Conservation (phyloP, 2,888 invertebrate genomes). For the Drosophila helvetica region DNA sequence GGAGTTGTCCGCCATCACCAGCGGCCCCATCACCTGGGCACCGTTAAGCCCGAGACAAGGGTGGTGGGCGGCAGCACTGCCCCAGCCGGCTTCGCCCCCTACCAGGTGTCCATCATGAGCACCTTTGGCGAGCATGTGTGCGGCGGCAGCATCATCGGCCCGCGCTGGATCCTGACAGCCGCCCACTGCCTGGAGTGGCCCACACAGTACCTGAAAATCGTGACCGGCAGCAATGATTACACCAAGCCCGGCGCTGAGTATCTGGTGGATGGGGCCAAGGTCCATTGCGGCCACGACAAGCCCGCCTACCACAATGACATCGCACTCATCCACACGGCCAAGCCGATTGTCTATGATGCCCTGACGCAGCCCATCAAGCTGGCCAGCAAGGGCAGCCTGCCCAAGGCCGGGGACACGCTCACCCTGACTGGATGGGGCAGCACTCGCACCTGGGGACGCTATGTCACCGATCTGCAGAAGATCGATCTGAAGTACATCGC, state of each 20-base stretch:
- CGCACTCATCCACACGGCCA: conserved; percentile 86
- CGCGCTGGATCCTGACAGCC: conserved; percentile 80
- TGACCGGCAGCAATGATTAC: conserved; percentile 77
- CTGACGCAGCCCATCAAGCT: conserved; percentile 85
- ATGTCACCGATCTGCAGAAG: conserved; percentile 85
- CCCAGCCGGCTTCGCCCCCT: conserved; percentile 70
- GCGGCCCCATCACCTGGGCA: conserved; percentile 30
- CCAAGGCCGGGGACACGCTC: conserved; percentile 85
- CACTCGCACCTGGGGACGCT: conserved; percentile 84
- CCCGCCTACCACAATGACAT: conserved; percentile 86
- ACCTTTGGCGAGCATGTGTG: conserved; percentile 78
- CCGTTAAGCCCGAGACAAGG: conserved; percentile 51
- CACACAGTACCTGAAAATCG: conserved; percentile 68
- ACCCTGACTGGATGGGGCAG: conserved; percentile 87
- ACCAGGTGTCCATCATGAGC: conserved; percentile 82
- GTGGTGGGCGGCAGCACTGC: conserved; percentile 74
- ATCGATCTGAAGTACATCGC: conserved; percentile 85
- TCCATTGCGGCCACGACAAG: conserved; percentile 75
- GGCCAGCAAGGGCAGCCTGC: conserved; percentile 85
- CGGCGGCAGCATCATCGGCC: conserved; percentile 79
- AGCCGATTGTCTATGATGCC: conserved; percentile 85
- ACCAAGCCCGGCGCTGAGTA: conserved; percentile 71
- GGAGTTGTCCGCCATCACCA: conserved; percentile 34
- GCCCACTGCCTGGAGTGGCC: conserved; percentile 81
- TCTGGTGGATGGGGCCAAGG: conserved; percentile 58